These are phyloP conservation scores for Halichoeres trimaculatus DNA, from an alignment of 2,113 vertebrate species.

Conservation along the genomic window DNA sequence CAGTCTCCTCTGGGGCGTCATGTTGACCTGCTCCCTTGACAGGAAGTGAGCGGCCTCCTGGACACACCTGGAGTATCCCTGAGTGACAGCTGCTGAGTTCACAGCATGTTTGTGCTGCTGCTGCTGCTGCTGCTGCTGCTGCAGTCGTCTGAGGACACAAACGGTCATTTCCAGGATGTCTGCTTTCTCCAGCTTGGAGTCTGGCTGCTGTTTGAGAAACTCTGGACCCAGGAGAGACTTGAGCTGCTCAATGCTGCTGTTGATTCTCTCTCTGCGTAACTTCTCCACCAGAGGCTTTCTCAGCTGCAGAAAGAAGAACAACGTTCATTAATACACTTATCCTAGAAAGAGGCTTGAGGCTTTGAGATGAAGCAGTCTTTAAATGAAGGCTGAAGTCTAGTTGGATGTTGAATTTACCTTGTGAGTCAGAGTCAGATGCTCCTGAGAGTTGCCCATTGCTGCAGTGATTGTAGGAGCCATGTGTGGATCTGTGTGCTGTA, in stretches of 20 bases:
- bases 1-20: slow-evolving; percentile 29
- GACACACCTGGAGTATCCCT: too few relatives aligned
- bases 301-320: slow-evolving; percentile 57
- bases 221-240: slow-evolving; percentile 71
- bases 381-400: not conserved
- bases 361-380: not conserved
- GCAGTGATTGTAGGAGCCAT: slow-evolving; percentile 76
- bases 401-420: slow-evolving; percentile 68
- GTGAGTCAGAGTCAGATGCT: slow-evolving; percentile 68
- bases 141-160: slow-evolving; percentile 55
- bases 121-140: slow-evolving; percentile 28
- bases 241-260: slow-evolving; percentile 72
- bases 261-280: slow-evolving; percentile 76
- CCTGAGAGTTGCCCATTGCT: slow-evolving; percentile 59
- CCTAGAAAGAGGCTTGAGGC: not conserved
- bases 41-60: too few relatives aligned
- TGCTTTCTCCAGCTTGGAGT: slow-evolving; percentile 78
- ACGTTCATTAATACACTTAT: slow-evolving; percentile 31
- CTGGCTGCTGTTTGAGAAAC: slow-evolving; percentile 62
- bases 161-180: slow-evolving; percentile 75
- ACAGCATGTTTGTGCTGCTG: too few relatives aligned
- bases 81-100: too few relatives aligned
- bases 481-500: slow-evolving; percentile 70
- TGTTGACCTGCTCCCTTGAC: too few relatives aligned
- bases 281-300: slow-evolving; percentile 78